Evolutionary conservation across 2,888 invertebrate genomes (phyloP), one percentile per base, ranked within the genome.

Genomic region (Matsumyia berberina): DNA sequence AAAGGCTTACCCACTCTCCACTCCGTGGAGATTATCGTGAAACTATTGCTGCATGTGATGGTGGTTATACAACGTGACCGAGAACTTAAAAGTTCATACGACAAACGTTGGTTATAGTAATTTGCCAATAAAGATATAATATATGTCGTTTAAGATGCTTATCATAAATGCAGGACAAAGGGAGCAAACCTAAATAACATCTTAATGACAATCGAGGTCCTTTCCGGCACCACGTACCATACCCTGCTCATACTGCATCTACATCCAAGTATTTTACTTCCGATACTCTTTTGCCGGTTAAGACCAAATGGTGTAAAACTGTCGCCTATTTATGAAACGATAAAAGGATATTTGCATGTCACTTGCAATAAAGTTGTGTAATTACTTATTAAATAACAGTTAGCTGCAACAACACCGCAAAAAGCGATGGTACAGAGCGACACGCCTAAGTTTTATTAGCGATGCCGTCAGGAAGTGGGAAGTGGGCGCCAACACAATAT

Each of bases 311-410:
- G 78, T 73, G 83, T 83, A 73, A 83, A 78, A 83, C 62, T 83
- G 79, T 78, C 78, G 66, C 78, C 73, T 83, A 73, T 73, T 83
- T 83, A 79, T 78, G 78, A 78, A 83, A 73, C 73, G 49, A 83
- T 83, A 79, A 83, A 83, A 83, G 78, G 82, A 79, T 83, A 79
- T 83, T 83, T 69, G 83, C 83, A 78, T 83, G 83, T 79, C 79
- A 79, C 73, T 83, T 37, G 73, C 73, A 83, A 83, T 83, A 83
- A 83, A 83, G 73, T 83, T 73, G 79, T 37, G 83, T 62, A 79
- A 83, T 83, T 79, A 79, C 73, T 57, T 69, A 79, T 73, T 83
- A 69, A 83, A 78, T 73, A 73, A 62, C 73, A 17, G 73, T 73
- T 55, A 57, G 73, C 51, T 69, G 73, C 37, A 55, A 66, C 60